These are phyloP conservation scores for Drosophila nigromelanica DNA, from an alignment of 1,140 invertebrate genomes.

Conservation along the genomic window DNA sequence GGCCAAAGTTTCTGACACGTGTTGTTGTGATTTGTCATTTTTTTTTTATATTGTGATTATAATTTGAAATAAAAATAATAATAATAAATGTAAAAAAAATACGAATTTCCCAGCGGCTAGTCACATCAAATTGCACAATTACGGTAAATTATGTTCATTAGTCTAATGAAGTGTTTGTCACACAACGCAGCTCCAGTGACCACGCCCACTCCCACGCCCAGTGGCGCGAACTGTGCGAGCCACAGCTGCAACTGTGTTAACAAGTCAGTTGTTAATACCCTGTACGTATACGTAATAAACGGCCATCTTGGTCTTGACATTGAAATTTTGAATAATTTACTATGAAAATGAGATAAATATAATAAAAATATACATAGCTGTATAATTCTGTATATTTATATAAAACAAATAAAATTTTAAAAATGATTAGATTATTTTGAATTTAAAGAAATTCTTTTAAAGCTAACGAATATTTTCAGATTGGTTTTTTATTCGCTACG, in stretches of 20 bases:
- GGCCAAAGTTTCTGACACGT: neutral
- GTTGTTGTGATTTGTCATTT: slow-evolving; percentile 42
- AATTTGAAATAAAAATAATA: neutral
- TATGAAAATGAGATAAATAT: too few relatives aligned
- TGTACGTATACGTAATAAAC: neutral
- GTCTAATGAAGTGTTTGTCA: slow-evolving; percentile 75
- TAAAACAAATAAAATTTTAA: too few relatives aligned
- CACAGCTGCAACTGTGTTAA: slow-evolving; percentile 13
- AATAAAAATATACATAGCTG: too few relatives aligned
- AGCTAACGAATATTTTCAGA: too few relatives aligned
- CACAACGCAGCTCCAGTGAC: slow-evolving; percentile 12
- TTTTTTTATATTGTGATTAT: neutral
- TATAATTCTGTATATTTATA: too few relatives aligned
- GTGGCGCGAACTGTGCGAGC: neutral
- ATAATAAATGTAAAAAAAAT: neutral
- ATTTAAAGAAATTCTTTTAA: too few relatives aligned
- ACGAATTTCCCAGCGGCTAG: slow-evolving; percentile 34
- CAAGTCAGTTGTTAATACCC: slow-evolving; percentile 14
- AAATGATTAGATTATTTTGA: too few relatives aligned
- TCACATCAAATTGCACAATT: slow-evolving; percentile 58
- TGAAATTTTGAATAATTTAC: too few relatives aligned
- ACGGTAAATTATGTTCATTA: slow-evolving; percentile 75
- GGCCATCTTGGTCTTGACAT: neutral
- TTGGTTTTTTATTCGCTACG: too few relatives aligned
- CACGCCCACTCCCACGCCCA: slow-evolving; percentile 44